phyloP scores from a whole-genome alignment of 2,888 invertebrate genomes.

The Chironomus riparius region DNA sequence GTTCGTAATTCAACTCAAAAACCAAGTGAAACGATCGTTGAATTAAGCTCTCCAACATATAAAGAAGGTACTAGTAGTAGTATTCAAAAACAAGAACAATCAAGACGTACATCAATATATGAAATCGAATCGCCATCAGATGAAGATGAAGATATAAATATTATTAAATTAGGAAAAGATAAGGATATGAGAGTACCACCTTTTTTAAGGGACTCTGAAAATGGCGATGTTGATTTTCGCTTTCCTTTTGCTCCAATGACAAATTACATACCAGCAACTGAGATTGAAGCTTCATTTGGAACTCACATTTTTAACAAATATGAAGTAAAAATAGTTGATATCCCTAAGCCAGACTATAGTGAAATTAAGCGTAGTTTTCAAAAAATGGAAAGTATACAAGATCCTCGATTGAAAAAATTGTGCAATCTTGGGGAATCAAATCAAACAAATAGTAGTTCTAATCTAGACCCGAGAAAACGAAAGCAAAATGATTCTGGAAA shows the following conservation, averaged over 20 bases:
- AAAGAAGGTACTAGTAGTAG: background rate
- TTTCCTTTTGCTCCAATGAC: constrained; percentile 69
- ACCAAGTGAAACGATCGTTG: constrained; percentile 1
- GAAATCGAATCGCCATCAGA: constrained; percentile 28
- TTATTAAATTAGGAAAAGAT: constrained; percentile 31
- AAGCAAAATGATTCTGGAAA: constrained; percentile 42
- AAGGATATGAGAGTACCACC: constrained; percentile 35
- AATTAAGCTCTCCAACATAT: constrained; percentile 16
- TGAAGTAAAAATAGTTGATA: constrained; percentile 51
- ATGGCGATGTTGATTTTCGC: constrained; percentile 65
- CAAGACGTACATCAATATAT: constrained; percentile 27
- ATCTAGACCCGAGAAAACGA: constrained; percentile 17
- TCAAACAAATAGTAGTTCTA: constrained; percentile 29
- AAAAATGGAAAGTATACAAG: constrained; percentile 48
- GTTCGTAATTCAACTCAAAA: background rate
- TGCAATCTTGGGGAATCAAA: constrained; percentile 52
- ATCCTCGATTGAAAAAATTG: constrained; percentile 68
- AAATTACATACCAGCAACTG: constrained; percentile 75
- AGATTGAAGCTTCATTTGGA: constrained; percentile 73
- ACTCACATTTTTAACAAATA: constrained; percentile 67
- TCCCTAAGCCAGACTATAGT: constrained; percentile 66
- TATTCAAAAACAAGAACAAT: background rate
- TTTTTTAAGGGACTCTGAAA: constrained; percentile 29
- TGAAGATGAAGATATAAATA: constrained; percentile 16
- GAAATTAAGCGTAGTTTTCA: constrained; percentile 48